Conservation (phyloP, 2,113 vertebrate species). For the Bambusicola thoracicus region DNA sequence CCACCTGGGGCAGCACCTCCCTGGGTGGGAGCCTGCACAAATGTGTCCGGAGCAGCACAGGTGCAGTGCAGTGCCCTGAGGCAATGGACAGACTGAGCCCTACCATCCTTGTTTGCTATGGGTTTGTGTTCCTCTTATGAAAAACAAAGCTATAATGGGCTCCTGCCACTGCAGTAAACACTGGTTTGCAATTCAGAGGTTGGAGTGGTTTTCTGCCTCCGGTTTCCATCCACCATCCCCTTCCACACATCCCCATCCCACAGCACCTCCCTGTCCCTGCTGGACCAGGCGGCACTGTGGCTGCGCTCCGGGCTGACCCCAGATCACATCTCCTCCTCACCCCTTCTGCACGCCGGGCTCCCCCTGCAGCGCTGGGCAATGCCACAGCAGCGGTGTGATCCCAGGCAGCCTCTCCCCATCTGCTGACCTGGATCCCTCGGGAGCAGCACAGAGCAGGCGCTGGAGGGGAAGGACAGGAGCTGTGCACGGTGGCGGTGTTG, state of each 20-base stretch:
- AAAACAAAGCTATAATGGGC: background rate
- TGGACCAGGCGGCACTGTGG: background rate
- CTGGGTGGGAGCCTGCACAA: background rate
- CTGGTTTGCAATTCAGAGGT: background rate
- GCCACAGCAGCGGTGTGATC: background rate
- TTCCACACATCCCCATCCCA: background rate
- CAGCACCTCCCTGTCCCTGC: background rate
- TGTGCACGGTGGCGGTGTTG: background rate
- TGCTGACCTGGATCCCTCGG: background rate
- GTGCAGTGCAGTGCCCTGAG: background rate
- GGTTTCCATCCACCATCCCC: background rate
- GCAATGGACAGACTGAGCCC: background rate
- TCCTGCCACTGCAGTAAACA: background rate
- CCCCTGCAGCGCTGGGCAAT: background rate
- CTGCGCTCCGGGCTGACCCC: background rate
- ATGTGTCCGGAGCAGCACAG: rapidly evolving
- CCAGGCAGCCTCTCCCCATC: too few species aligned
- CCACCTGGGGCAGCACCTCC: background rate
- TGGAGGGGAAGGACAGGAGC: rapidly evolving
- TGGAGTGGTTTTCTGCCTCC: slow-evolving; percentile 13
- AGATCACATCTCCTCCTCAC: background rate
- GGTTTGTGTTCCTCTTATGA: background rate
- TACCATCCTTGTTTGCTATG: background rate
- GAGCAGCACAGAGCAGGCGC: background rate
- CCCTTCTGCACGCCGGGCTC: background rate